These are phyloP conservation scores for Anastrepha obliqua DNA, from an alignment of 1,140 invertebrate species.

Conservation along the genomic window DNA sequence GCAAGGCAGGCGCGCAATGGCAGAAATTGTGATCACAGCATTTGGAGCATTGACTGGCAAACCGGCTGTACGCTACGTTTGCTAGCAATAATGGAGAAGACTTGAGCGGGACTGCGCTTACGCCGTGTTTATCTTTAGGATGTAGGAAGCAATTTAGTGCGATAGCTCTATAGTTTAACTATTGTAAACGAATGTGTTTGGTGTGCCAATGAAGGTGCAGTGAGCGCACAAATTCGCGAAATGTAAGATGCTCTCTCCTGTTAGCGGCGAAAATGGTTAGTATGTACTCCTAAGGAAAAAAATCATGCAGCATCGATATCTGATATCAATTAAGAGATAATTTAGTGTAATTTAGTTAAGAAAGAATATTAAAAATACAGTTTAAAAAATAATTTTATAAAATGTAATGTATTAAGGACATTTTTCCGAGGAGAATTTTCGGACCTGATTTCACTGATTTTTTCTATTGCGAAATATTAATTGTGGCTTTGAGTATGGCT, in stretches of 20 bases:
- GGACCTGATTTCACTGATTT: no score
- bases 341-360: slow-evolving; percentile 26
- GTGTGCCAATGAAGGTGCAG: no score
- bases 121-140: neutral
- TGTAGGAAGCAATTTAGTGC: neutral
- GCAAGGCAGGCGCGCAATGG: neutral
- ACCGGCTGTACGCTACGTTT: neutral
- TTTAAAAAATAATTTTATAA: neutral
- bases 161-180: neutral
- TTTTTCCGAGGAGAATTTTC: no score
- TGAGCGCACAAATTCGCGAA: neutral
- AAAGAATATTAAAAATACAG: slow-evolving; percentile 15
- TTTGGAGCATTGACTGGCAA: neutral
- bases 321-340: neutral
- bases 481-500: no score
- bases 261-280: neutral
- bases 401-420: no score
- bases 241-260: neutral
- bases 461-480: no score
- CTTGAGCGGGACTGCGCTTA: neutral
- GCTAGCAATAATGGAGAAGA: neutral
- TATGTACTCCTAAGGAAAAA: neutral
- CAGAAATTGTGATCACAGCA: neutral
- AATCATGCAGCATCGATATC: slow-evolving; percentile 1
- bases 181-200: no score